Percentiles rank a stretch among this genome's conserved stretches.
Evolutionary conservation across 2,113 vertebrate species (phyloP).

Genomic region (Phaethornis superciliosus): DNA sequence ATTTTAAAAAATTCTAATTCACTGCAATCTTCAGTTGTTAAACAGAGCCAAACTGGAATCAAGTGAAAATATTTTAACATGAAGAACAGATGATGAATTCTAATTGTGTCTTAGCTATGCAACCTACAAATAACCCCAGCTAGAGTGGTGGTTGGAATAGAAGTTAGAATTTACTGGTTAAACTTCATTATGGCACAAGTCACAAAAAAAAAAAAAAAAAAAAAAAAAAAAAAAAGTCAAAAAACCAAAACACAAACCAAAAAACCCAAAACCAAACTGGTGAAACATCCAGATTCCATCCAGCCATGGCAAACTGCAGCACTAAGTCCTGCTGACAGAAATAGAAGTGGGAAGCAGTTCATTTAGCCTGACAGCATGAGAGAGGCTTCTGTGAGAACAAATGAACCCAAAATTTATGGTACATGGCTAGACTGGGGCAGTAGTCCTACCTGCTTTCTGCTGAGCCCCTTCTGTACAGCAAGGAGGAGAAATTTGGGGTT

Average conservation of each 20-base stretch:
- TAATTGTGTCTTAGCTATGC: neutral
- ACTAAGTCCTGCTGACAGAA: neutral
- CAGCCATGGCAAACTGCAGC: neutral
- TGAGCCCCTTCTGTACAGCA: neutral
- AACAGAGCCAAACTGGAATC: neutral
- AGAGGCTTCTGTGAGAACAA: neutral
- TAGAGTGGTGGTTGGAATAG: neutral
- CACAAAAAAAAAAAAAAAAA: neutral
- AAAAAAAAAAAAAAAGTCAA: neutral
- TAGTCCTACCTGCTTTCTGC: neutral
- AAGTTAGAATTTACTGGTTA: neutral
- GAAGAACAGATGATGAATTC: neutral
- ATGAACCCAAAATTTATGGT: neutral
- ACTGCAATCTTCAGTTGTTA: neutral
- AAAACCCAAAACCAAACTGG: too few species aligned
- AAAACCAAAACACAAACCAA: too few species aligned
- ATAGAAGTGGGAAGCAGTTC: neutral
- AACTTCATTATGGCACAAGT: neutral
- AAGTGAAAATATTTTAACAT: neutral
- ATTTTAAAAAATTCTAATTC: neutral
- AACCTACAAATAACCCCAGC: neutral
- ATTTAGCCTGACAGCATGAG: neutral
- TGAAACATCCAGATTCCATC: neutral
- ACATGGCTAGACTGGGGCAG: neutral
- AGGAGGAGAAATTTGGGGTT: neutral